phyloP scores from a whole-genome alignment of 2,113 vertebrate genomes.

The Syrmaticus mikado region DNA sequence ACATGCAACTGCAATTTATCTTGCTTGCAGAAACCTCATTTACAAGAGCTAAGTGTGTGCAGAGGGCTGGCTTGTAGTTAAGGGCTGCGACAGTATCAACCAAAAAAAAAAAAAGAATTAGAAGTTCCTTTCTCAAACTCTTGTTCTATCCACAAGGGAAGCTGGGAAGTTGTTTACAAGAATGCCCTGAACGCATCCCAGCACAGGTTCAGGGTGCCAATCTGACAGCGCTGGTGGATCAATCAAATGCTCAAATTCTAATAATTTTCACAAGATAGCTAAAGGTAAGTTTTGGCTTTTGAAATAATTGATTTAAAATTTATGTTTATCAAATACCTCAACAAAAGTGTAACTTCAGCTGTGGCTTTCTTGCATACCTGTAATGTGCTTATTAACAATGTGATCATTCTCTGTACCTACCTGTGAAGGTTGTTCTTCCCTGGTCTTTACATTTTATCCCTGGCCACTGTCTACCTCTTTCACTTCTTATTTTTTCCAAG shows the following conservation, averaged over 20 bases:
- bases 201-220: fast-evolving
- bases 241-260: neutral
- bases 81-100: neutral
- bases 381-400: fast-evolving
- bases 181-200: neutral
- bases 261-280: neutral
- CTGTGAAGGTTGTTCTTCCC: neutral
- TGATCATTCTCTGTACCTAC: neutral
- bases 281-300: neutral
- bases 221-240: neutral
- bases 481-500: neutral
- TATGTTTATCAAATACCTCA: neutral
- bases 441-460: fast-evolving
- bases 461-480: neutral
- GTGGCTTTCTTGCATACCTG: neutral
- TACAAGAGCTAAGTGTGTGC: neutral
- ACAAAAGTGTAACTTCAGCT: neutral
- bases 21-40: neutral
- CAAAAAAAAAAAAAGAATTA: neutral
- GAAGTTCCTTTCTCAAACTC: neutral
- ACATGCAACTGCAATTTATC: slow-evolving; percentile 1
- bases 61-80: neutral
- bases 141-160: neutral
- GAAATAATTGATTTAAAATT: neutral
- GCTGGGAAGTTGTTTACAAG: neutral